Evolutionary conservation across 2,888 invertebrate species (phyloP).

Genomic region (Pegoplata infirma): DNA sequence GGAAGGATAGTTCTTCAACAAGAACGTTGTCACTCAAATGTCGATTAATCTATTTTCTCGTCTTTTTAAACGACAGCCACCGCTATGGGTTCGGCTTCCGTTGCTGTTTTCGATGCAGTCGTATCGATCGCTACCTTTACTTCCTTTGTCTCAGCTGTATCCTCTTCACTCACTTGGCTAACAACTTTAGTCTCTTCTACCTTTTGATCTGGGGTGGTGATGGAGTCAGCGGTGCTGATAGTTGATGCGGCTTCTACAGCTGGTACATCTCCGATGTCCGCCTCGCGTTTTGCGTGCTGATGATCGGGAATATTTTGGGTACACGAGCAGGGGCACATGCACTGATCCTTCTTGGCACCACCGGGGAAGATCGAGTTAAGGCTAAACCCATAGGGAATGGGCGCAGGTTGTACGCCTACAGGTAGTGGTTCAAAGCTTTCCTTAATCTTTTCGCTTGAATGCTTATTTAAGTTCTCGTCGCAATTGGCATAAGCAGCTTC

Average conservation of each 20-base stretch:
- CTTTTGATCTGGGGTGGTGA: conserved; percentile 22
- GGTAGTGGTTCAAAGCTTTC: conserved; percentile 69
- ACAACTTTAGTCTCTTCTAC: conserved; percentile 44
- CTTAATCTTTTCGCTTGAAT: conserved; percentile 65
- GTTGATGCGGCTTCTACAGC: neutral
- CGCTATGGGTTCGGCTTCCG: neutral
- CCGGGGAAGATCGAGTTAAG: conserved; percentile 70
- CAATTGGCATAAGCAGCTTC: conserved; percentile 80
- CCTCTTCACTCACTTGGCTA: conserved; percentile 41
- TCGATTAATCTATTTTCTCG: neutral
- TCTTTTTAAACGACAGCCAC: conserved; percentile 36
- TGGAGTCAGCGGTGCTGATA: conserved; percentile 41
- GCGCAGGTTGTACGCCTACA: conserved; percentile 73
- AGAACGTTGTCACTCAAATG: conserved; percentile 15
- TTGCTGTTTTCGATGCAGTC: conserved; percentile 7
- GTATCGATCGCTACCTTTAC: conserved; percentile 23
- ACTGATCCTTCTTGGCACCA: conserved; percentile 72
- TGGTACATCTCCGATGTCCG: conserved; percentile 24
- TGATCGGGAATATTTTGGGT: conserved; percentile 73
- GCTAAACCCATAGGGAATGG: conserved; percentile 70
- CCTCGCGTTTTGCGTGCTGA: conserved; percentile 70
- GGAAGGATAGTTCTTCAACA: conserved; percentile 16
- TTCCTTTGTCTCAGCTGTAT: conserved; percentile 41
- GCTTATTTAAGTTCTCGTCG: conserved; percentile 67
- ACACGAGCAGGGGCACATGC: conserved; percentile 77